Base-by-base conservation (phyloP, 2,888 invertebrate species). In the Sialis lutaria region DNA sequence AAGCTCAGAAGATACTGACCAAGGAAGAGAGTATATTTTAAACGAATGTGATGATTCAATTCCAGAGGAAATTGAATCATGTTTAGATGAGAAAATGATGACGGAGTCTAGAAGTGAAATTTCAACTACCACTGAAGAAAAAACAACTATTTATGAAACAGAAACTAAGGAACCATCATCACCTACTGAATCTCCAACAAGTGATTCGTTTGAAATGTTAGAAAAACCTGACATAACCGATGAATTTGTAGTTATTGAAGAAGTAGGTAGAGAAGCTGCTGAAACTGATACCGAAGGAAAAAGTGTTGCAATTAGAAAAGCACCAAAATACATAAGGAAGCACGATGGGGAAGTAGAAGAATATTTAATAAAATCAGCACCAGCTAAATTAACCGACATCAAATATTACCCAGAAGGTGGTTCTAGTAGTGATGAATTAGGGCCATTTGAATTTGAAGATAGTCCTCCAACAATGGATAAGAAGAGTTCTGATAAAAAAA, bases 211-310 rank as follows among this genome's bases (percentile, higher is more conserved):
- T 62, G 89, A 89, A 70, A 75, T 89, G 71, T 70, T 89, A 1
- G 88, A 89, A 55, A 87, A 86, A 58, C 87, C 88, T 1, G 85
- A 85, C 58, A 77, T 88, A 54, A 82, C 85, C 53, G 89, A 89
- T 57, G 88, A 89, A 55, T 88, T 88, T 58, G 85, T 89, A 1
- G 85, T 88, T 0, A 82, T 88, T 51, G 88, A 88, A 66, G 89
- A 89, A 63, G 87, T 89, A 1, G 88, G 83, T 1, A 83, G 80
- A 59, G 88, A 89, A 67, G 88, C 88, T 1, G 77, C 80, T 55
- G 89, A 89, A 65, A 77, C 75, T 48, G 88, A 88, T 56, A 70
- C 78, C 3, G 88, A 88, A 64, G 88, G 88, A 0, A 84, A 86
- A 67, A 83, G 86, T 60, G 73, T 88, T 9, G 69, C 73, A 52